Evolutionary conservation across 2,797 vertebrate species (phyloP), one percentile per base, ranked within the genome.

Genomic region (Chelonia mydas): DNA sequence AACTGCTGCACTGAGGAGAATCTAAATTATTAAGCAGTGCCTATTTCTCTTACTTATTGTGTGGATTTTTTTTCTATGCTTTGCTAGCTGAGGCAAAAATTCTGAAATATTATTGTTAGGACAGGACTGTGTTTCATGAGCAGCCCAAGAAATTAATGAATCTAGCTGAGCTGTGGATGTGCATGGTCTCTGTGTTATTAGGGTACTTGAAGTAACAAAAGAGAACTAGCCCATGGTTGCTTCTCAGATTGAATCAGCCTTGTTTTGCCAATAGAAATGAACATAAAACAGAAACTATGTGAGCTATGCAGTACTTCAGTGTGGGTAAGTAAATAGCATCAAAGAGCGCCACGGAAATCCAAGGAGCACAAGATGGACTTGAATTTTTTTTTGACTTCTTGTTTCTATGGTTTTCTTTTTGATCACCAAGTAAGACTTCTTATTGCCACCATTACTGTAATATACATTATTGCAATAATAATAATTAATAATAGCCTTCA

Each of bases 331-430:
- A 93, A 97, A 96, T 5, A 80, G 45, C 79, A 81, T 2, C 83
- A 91, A 77, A 95, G 51, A 81, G 91, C 2, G 51, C 80, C 3
- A 0, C 59, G 68, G 94, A 88, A 95, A 96, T 55, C 45, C 93
- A 94, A 76, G 88, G 91, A 97, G 93, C 86, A 92, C 93, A 95
- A 92, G 96, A 86, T 84, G n/a, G 96, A 53, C 95, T 94, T 96
- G 90, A 96, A 96, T 94, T 95, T 94, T 94, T 94, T 59, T 86
- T 57, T 78, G 89, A 41, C 77, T 92, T 61, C 89, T 92, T 97
- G 74, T 96, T 96, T 93, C 94, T 93, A 89, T 2, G 31, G 21
- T 47, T 94, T 97, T 95, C 94, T 83, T 96, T 76, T 97, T 94
- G 82, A 65, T 93, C 83, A 0, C 90, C 85, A 28, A 2, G 25